Conservation (phyloP, 2,797 vertebrate species). For the Esox lucius region DNA sequence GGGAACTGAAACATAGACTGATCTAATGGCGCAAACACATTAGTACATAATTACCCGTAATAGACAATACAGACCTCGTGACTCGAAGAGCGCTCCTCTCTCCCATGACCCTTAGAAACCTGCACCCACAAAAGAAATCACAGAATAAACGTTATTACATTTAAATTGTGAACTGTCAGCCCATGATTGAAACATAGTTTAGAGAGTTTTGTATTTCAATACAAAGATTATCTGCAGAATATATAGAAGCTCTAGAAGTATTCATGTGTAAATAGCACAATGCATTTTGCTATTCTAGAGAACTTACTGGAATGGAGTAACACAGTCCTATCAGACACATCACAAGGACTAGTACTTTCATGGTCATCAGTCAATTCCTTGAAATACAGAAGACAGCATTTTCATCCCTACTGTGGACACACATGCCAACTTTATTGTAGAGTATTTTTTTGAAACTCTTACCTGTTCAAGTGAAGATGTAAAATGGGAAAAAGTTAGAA, state of each 20-base stretch:
- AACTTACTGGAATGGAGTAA: slow-evolving; percentile 32
- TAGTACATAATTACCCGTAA: background rate
- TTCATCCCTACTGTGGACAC: background rate
- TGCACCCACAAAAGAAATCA: slow-evolving; percentile 2
- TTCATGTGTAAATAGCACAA: background rate
- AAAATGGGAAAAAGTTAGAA: background rate
- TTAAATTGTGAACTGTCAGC: background rate
- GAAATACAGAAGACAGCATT: background rate
- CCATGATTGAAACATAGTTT: no score
- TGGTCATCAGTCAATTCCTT: slow-evolving; percentile 4
- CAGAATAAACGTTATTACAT: background rate
- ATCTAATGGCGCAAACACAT: background rate
- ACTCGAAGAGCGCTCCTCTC: slow-evolving; percentile 44
- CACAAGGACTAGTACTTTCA: slow-evolving; percentile 28
- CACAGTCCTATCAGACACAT: slow-evolving; percentile 29
- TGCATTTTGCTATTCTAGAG: background rate
- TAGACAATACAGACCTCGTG: slow-evolving; percentile 25
- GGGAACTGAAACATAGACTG: background rate
- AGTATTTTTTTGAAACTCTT: background rate
- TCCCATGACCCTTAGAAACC: slow-evolving; percentile 16
- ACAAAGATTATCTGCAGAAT: background rate
- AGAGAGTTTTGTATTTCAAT: no score
- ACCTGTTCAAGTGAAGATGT: background rate
- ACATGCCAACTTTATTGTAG: background rate
- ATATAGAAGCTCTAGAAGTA: background rate